Percentiles rank a stretch among this genome's conserved stretches.
Evolutionary conservation across 2,113 vertebrate species (phyloP).

Genomic region (Corydoras sp.): DNA sequence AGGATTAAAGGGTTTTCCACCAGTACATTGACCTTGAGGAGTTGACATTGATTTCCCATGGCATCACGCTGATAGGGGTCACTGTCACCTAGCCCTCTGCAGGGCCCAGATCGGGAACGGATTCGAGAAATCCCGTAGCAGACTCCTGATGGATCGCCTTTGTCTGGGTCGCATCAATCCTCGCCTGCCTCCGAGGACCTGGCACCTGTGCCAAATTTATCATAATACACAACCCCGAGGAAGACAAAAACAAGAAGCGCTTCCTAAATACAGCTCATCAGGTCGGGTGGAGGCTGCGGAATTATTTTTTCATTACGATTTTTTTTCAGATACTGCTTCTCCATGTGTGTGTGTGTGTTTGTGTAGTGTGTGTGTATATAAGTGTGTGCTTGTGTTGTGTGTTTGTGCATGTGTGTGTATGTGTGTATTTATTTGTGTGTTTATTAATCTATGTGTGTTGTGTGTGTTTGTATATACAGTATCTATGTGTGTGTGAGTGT

Average conservation of each 20-base stretch:
- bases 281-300: too few species aligned
- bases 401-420: neutral
- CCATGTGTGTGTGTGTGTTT: neutral
- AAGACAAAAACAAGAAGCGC: constrained; percentile 27
- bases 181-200: constrained; percentile 71
- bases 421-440: too few species aligned
- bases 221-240: constrained; percentile 64
- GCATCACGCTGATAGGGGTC: constrained; percentile 80
- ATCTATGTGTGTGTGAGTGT: too few species aligned
- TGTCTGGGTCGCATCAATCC: constrained; percentile 83
- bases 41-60: constrained; percentile 94
- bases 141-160: constrained; percentile 81
- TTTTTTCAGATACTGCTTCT: too few species aligned
- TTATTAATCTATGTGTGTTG: too few species aligned
- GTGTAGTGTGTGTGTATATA: too few species aligned
- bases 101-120: constrained; percentile 87
- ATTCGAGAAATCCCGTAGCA: constrained; percentile 88
- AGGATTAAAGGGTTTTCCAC: constrained; percentile 93
- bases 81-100: constrained; percentile 81
- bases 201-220: constrained; percentile 88
- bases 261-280: constrained; percentile 42
- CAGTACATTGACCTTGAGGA: constrained; percentile 98
- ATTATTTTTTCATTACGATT: too few species aligned
- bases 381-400: too few species aligned
- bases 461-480: too few species aligned